Evolutionary conservation across 2,113 vertebrate species (phyloP).

Genomic region (Psammodynastes pulverulentus): DNA sequence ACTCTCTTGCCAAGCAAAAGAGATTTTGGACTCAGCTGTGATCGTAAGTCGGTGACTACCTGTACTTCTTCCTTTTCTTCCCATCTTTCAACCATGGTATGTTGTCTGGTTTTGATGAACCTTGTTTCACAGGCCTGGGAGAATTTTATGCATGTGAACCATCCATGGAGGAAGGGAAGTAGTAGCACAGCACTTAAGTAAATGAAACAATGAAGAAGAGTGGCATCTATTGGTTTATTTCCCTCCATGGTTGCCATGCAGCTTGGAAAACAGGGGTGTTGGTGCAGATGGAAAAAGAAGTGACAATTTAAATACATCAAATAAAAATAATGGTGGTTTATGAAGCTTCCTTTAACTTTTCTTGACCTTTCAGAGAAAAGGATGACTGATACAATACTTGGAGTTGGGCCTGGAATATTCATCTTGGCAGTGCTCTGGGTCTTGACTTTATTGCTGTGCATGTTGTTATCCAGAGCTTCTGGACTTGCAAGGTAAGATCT

Average conservation of each 20-base stretch:
- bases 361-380: neutral
- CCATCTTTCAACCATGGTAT: neutral
- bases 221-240: neutral
- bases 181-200: neutral
- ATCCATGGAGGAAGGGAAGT: neutral
- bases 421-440: constrained; percentile 78
- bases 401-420: constrained; percentile 80
- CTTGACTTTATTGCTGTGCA: constrained; percentile 67
- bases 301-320: neutral
- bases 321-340: neutral
- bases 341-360: neutral
- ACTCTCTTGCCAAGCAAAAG: neutral
- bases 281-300: neutral
- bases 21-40: neutral
- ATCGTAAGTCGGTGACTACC: neutral
- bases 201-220: neutral
- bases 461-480: constrained; percentile 55
- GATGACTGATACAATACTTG: constrained; percentile 72
- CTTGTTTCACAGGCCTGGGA: neutral
- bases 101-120: neutral
- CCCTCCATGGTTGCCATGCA: neutral
- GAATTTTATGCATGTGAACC: neutral
- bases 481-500: constrained; percentile 76
- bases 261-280: neutral
- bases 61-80: neutral